phyloP scores from a whole-genome alignment of 1,140 invertebrate genomes.

The Brachionus koreanus region DNA sequence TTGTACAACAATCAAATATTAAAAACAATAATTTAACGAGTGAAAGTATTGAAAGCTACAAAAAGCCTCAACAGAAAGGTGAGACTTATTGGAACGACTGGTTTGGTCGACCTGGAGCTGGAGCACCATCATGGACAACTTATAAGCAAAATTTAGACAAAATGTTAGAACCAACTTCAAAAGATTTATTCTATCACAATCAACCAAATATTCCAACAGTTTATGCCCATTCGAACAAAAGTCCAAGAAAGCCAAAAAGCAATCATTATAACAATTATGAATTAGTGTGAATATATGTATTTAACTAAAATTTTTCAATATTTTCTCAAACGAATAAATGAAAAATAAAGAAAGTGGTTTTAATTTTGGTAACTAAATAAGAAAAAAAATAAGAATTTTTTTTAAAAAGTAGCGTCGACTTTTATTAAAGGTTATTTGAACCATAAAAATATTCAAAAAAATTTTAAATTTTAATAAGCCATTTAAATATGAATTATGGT shows the following conservation, averaged over 20 bases:
- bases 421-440: background rate
- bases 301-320: too few species aligned
- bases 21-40: background rate
- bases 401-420: too few species aligned
- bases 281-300: background rate
- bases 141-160: constrained; percentile 31
- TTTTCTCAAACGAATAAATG: too few species aligned
- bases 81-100: constrained; percentile 41
- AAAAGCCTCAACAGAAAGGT: background rate
- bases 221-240: background rate
- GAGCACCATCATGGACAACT: constrained; percentile 18
- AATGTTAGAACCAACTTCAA: constrained; percentile 3
- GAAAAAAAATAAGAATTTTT: too few species aligned
- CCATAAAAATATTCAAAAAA: background rate
- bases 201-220: background rate
- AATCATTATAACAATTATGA: constrained; percentile 38
- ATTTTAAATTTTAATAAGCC: background rate
- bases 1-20: background rate
- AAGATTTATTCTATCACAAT: background rate
- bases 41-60: background rate
- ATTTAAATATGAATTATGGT: background rate
- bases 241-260: constrained; percentile 21
- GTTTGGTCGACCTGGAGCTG: constrained; percentile 39
- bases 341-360: too few species aligned
- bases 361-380: too few species aligned